Base-by-base conservation (phyloP, 30 jellyfish, hydroid and myxozoan genomes). In the Phacellophora camtschatica region DNA sequence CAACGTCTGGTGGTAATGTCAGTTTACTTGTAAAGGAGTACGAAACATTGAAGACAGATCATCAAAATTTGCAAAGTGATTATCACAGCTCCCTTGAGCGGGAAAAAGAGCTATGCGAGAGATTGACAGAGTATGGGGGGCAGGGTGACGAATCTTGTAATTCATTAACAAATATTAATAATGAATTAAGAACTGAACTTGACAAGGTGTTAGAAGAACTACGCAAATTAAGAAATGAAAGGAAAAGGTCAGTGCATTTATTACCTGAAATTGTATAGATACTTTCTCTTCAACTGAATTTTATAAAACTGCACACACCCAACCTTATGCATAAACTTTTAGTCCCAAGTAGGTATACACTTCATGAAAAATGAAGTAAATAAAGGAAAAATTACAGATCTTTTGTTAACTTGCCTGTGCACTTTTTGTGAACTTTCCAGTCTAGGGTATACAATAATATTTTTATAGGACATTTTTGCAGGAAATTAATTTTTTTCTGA, bases 111-210 rank as follows among this genome's bases (percentile, higher is more conserved):
- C 34, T 79, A 54, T 79, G 90, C 18, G 80, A 65, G 45, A 79
- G 71, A 25, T 27, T 79, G 16, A 59, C 48, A 37, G 90, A 63
- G 20, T 50, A 79, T 20, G 77, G 83, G 19, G 90, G 90, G 9
- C 81, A 79, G 76, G 93, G 54, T 50, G 93, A 82, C 37, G 93
- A 82, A 24, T 54, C 86, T 16, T 67, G 71, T 54, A 67, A 67
- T 56, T 68, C 93, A 0, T 66, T 82, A 18, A 19, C 79, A n/a
- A 68, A 39, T 41, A 32, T 82, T 35, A 82, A 82, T 39, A 55
- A 62, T 50, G 93, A 82, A 50, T 70, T 82, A 7, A 50, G 93
- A 32, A 45, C 29, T 4, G 86, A 82, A 56, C 86, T 82, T 42
- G 81, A 82, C 5, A 66, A 50, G 6, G 86, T 82, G 32, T 16